Percentiles rank a stretch among this genome's conserved stretches.
These are phyloP conservation scores for Drosophila neotestacea DNA, from an alignment of 2,888 invertebrate species.

Conservation along the genomic window DNA sequence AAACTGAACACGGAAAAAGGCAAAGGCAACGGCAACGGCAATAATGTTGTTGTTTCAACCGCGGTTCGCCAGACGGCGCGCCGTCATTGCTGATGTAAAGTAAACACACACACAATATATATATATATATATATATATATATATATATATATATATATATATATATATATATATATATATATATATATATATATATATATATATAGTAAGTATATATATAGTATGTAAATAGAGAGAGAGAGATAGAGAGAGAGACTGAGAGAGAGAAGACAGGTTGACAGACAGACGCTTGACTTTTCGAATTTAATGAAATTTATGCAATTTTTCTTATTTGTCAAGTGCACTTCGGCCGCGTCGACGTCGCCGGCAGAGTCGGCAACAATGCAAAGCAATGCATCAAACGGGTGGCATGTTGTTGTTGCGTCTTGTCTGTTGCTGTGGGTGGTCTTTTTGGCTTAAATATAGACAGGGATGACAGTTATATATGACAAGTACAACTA, in stretches of 20 bases:
- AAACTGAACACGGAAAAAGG: conserved; percentile 47
- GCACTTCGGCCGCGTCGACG: conserved; percentile 59
- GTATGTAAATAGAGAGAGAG: conserved; percentile 1
- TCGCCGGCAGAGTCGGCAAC: conserved; percentile 25
- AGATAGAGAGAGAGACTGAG: neutral
- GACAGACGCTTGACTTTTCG: conserved; percentile 78
- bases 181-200: conserved; percentile 23
- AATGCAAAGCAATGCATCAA: conserved; percentile 71
- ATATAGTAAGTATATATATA: conserved; percentile 22
- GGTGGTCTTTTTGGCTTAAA: conserved; percentile 26
- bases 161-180: conserved; percentile 23
- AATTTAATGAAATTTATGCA: conserved; percentile 82
- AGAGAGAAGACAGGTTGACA: conserved; percentile 30
- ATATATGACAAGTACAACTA: conserved; percentile 46
- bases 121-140: conserved; percentile 25
- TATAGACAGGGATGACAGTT: conserved; percentile 48
- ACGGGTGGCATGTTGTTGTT: conserved; percentile 53
- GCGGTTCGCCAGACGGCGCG: conserved; percentile 48
- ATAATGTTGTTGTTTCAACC: conserved; percentile 14
- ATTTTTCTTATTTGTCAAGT: conserved; percentile 80
- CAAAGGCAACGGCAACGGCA: conserved; percentile 14
- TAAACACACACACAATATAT: conserved; percentile 19
- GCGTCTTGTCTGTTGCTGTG: conserved; percentile 15
- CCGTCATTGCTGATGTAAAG: conserved; percentile 47
- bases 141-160: conserved; percentile 22